Evolutionary conservation across 2,797 vertebrate genomes (phyloP), one percentile per base, ranked within the genome.

Genomic region (Eremophila alpestris): DNA sequence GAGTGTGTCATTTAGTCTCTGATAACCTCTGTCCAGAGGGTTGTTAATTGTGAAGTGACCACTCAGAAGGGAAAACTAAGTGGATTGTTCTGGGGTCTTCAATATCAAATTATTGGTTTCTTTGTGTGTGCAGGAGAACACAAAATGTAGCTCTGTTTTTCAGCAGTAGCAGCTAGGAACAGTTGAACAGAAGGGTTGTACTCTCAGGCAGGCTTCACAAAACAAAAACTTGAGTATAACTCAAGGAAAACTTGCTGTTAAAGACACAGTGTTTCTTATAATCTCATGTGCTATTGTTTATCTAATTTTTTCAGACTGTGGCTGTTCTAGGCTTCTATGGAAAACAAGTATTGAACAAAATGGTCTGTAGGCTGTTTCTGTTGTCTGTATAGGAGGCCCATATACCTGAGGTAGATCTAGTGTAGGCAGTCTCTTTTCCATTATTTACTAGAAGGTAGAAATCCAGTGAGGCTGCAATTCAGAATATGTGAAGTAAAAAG

Each of bases 331-430:
- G 4, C 10, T 17, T 26, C 11, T 67, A 0, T 1, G 2, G 89
- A 59, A 83, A 69, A 30, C 6, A 41, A 12, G 4, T 58, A 16
- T 56, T n/a, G 52, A 82, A 59, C 19, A 41, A 17, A 82, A 52
- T 48, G 6, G 24, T 94, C 32, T 45, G 10, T 67, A 84, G 56
- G 20, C 34, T 41, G 18, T 55, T 83, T 70, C 23, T 63, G 2
- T 74, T 77, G 24, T 62, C 21, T 48, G 0, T 55, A 7, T 19
- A 63, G 77, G 32, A 73, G 73, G 18, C 13, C 14, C 0, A 0
- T 41, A 15, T 21, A 62, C 51, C 43, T 71, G 70, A 83, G 40
- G 27, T 86, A 55, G 71, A 46, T 45, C 8, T 87, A 68, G 64
- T 16, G 13, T 54, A 43, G 54, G 5, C 36, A 58, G 10, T 70